These are phyloP conservation scores for Eilema griseolum DNA, from an alignment of 2,888 invertebrate genomes.

Conservation along the genomic window DNA sequence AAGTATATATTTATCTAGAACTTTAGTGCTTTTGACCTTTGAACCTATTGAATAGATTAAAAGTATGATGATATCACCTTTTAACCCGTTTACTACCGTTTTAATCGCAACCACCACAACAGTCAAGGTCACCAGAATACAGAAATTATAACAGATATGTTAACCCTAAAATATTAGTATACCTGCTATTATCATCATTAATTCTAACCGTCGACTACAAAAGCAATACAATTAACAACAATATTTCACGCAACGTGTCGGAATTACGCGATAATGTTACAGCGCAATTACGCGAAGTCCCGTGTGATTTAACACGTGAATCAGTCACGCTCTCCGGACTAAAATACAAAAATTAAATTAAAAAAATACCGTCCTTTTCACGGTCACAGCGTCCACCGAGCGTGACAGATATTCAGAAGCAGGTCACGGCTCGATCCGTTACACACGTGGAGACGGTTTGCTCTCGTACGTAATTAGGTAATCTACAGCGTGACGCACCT, in stretches of 20 bases:
- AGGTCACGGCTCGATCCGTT: constrained; percentile 51
- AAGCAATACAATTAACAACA: constrained; percentile 1
- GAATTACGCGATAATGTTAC: constrained; percentile 1
- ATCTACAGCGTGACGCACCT: constrained; percentile 1
- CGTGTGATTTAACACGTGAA: constrained; percentile 3
- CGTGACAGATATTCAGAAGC: constrained; percentile 49
- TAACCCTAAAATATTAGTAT: neutral
- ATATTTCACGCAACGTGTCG: constrained; percentile 5
- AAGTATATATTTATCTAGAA: too few relatives aligned
- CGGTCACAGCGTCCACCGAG: constrained; percentile 33
- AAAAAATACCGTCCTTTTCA: constrained; percentile 18
- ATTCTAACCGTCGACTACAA: neutral
- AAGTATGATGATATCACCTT: neutral
- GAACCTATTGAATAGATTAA: neutral
- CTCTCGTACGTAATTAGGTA: constrained; percentile 36
- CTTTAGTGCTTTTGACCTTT: too few relatives aligned
- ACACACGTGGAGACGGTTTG: constrained; percentile 27
- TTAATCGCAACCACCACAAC: too few relatives aligned
- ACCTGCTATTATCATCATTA: neutral
- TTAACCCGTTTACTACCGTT: too few relatives aligned
- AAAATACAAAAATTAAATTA: constrained; percentile 16
- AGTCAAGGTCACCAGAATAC: neutral
- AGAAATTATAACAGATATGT: neutral
- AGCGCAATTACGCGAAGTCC: constrained; percentile 12
- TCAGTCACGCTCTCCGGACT: neutral